These are phyloP conservation scores for Pseudomyrmex cubaensis DNA, from an alignment of 1,140 invertebrate genomes.

Conservation along the genomic window DNA sequence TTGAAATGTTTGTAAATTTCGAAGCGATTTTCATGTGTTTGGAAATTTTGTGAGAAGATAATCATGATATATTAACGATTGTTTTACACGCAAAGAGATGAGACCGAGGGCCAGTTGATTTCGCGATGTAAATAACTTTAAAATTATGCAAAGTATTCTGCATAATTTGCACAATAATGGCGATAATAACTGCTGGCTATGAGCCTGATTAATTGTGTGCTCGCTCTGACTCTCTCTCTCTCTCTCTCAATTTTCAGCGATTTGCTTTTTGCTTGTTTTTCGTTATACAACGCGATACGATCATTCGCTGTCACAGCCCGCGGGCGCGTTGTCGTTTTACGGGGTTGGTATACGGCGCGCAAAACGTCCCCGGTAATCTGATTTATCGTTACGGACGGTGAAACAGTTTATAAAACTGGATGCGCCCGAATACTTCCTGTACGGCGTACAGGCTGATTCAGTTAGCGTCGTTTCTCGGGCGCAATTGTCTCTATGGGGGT, in stretches of 20 bases:
- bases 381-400: conserved; percentile 70
- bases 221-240: neutral
- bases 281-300: conserved; percentile 42
- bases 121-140: conserved; percentile 43
- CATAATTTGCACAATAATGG: conserved; percentile 57
- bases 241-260: conserved; percentile 41
- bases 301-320: conserved; percentile 30
- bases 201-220: conserved; percentile 48
- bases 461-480: conserved; percentile 4
- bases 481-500: neutral
- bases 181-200: conserved; percentile 51
- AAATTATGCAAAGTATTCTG: conserved; percentile 59
- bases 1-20: no score
- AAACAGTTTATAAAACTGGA: conserved; percentile 60
- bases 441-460: conserved; percentile 36
- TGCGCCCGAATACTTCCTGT: conserved; percentile 45
- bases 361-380: conserved; percentile 75
- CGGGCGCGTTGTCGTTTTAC: conserved; percentile 41
- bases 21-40: no score
- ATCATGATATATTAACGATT: no score
- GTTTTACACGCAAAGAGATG: no score
- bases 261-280: conserved; percentile 48
- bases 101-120: conserved; percentile 22
- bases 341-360: conserved; percentile 38
- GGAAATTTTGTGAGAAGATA: no score